Conservation (phyloP, 2,888 invertebrate genomes). For the Abrostola triplasia region DNA sequence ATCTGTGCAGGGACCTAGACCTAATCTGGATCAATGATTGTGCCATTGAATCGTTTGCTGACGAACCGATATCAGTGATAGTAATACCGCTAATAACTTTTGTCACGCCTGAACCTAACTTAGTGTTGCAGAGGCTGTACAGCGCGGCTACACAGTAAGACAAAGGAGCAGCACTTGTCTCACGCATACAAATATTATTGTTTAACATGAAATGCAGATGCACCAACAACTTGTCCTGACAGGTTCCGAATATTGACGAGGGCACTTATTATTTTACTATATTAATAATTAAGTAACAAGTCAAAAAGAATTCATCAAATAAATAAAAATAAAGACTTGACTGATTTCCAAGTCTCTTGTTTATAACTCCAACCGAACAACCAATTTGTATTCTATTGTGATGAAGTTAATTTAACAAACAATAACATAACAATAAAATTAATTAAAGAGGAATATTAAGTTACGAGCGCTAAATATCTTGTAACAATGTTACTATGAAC, state of each 20-base stretch:
- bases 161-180: constrained; percentile 39
- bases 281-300: constrained; percentile 25
- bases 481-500: constrained; percentile 33
- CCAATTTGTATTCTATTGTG: constrained; percentile 8
- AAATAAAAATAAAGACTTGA: constrained; percentile 12
- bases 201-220: constrained; percentile 52
- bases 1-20: constrained; percentile 62
- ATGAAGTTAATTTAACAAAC: constrained; percentile 14
- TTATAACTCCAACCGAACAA: constrained; percentile 9
- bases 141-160: constrained; percentile 4
- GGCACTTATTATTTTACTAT: constrained; percentile 22
- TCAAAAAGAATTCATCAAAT: constrained; percentile 10
- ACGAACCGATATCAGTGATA: constrained; percentile 21
- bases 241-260: constrained; percentile 28
- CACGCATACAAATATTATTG: constrained; percentile 41
- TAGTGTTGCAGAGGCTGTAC: constrained; percentile 2
- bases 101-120: constrained; percentile 1
- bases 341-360: background rate
- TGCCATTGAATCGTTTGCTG: constrained; percentile 40
- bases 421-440: constrained; percentile 22
- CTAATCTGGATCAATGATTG: constrained; percentile 56
- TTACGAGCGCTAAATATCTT: constrained; percentile 33
- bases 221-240: constrained; percentile 36
- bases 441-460: constrained; percentile 21
- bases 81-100: constrained; percentile 15